phyloP scores from a whole-genome alignment of 1,140 invertebrate genomes.

The Phthorimaea operculella region DNA sequence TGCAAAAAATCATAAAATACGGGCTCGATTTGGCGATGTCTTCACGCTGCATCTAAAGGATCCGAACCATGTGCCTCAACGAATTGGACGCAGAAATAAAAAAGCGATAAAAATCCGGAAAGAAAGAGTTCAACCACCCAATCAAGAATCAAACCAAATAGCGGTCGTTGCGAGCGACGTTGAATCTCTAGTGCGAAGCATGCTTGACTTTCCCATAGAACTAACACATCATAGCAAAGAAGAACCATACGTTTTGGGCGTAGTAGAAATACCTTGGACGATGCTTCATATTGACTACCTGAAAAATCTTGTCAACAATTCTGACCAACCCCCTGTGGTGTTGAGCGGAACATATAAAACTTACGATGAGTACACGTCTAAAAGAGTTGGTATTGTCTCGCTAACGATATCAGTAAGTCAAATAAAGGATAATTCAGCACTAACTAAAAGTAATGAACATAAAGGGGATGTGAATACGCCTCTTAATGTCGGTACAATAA shows the following conservation, averaged over 20 bases:
- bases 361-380: constrained; percentile 28
- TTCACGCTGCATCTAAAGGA: constrained; percentile 38
- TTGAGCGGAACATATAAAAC: constrained; percentile 29
- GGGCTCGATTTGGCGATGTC: constrained; percentile 38
- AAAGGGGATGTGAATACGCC: background rate
- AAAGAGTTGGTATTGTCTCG: constrained; percentile 33
- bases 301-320: constrained; percentile 16
- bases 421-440: background rate
- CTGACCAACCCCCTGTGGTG: constrained; percentile 14
- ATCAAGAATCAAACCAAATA: constrained; percentile 19
- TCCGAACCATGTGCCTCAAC: constrained; percentile 11
- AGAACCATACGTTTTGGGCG: constrained; percentile 12
- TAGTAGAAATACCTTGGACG: constrained; percentile 19
- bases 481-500: background rate
- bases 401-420: constrained; percentile 33
- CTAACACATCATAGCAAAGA: constrained; percentile 32
- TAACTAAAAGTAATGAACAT: background rate
- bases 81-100: background rate
- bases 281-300: constrained; percentile 31
- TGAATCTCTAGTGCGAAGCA: constrained; percentile 28
- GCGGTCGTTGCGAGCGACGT: constrained; percentile 29
- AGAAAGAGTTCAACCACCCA: background rate
- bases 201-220: constrained; percentile 39
- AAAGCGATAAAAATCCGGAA: constrained; percentile 5
- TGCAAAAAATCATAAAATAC: constrained; percentile 31